Percentiles rank a stretch among this genome's conserved stretches.
Conservation (phyloP, 2,888 invertebrate species). For the Hartigia nigra region DNA sequence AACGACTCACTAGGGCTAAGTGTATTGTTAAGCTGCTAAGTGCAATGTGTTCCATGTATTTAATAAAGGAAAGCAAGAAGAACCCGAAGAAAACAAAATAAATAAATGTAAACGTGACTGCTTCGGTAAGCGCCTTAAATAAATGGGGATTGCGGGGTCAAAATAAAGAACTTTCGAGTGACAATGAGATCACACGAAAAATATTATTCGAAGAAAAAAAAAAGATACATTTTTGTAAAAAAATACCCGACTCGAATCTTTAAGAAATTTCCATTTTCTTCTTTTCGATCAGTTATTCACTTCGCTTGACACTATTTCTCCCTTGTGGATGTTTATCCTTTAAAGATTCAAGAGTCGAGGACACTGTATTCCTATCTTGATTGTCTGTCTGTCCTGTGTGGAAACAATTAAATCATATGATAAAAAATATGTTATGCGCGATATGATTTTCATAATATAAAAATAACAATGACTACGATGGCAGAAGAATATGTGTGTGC, state of each 20-base stretch:
- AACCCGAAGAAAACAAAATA: not conserved
- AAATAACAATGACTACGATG: not conserved
- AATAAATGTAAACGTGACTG: conserved; percentile 34
- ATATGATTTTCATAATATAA: not conserved
- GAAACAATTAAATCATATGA: not conserved
- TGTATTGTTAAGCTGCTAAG: conserved; percentile 50
- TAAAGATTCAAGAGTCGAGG: not conserved
- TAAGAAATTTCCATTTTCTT: not conserved
- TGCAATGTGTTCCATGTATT: conserved; percentile 58
- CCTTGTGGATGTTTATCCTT: not conserved
- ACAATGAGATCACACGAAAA: not conserved
- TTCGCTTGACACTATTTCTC: not conserved
- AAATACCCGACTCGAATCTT: not conserved
- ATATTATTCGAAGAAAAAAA: not conserved
- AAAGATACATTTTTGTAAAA: not conserved
- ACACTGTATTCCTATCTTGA: not conserved
- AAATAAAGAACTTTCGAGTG: conserved; percentile 10
- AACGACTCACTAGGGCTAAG: conserved; percentile 37
- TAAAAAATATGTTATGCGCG: not conserved
- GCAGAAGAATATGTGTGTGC: not conserved
- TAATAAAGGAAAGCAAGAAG: conserved; percentile 13
- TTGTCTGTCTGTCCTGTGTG: not conserved
- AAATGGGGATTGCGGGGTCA: conserved; percentile 36
- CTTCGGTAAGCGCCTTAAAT: conserved; percentile 49
- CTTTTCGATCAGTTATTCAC: not conserved